A percentile compares a stretch with the other conserved stretches of the same genome.
Conservation (phyloP, 2,888 invertebrate genomes). For the Petrolisthes manimaculis region DNA sequence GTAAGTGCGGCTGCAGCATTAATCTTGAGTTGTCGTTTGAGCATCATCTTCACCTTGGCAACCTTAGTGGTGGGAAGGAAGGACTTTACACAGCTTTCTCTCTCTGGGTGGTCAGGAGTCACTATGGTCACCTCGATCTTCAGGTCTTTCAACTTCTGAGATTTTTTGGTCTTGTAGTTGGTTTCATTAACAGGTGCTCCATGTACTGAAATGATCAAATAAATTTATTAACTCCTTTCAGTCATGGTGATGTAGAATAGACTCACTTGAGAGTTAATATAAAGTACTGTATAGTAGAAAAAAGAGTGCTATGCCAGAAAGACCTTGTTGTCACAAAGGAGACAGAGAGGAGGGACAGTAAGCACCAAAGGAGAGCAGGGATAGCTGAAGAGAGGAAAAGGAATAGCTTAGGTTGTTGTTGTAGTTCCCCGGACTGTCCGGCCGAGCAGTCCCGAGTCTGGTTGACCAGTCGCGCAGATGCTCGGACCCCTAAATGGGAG, state of each 20-base stretch:
- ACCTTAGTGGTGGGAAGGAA: conserved; percentile 43
- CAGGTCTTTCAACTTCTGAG: conserved; percentile 49
- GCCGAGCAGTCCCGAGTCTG: too few relatives aligned
- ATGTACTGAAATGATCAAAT: conserved; percentile 21
- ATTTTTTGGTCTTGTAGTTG: conserved; percentile 24
- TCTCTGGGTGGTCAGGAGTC: conserved; percentile 26
- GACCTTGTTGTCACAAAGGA: not conserved
- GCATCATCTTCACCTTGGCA: conserved; percentile 63
- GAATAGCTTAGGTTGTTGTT: too few relatives aligned
- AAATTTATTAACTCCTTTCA: not conserved
- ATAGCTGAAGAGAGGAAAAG: not conserved
- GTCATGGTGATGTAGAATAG: not conserved
- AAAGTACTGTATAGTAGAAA: not conserved
- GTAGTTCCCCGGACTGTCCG: too few relatives aligned
- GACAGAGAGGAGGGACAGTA: not conserved
- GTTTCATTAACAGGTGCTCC: conserved; percentile 52
- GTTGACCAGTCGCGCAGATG: too few relatives aligned
- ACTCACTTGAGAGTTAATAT: too few relatives aligned
- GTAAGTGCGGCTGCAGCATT: conserved; percentile 18
- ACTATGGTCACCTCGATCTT: conserved; percentile 44
- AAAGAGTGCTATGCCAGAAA: not conserved
- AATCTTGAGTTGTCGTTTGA: conserved; percentile 56
- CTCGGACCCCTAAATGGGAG: too few relatives aligned
- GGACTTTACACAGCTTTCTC: conserved; percentile 3
- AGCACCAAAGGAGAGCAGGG: not conserved